Evolutionary conservation across 37 sponge, comb jelly and placozoan genomes (phyloP).

Genomic region (Tethya wilhelma): DNA sequence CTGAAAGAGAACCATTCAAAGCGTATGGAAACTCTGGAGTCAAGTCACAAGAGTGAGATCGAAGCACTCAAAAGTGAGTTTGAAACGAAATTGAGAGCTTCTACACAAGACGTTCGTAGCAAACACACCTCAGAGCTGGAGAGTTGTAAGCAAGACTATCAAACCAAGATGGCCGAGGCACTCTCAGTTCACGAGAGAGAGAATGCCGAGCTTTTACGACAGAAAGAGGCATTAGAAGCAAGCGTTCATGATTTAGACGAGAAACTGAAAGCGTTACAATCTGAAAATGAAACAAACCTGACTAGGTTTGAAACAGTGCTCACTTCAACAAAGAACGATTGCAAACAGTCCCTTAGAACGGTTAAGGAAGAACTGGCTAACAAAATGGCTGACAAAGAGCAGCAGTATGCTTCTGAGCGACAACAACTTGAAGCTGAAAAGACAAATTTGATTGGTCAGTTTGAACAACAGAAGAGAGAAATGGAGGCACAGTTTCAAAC

Average conservation of each 20-base stretch:
- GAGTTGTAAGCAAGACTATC: neutral
- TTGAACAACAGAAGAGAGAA: too few species aligned
- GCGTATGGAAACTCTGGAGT: neutral
- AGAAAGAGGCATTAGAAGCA: neutral
- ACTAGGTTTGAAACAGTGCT: too few species aligned
- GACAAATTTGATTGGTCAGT: too few species aligned
- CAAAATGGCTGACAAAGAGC: too few species aligned
- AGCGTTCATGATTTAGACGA: neutral
- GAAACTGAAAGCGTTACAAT: neutral
- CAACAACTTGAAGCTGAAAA: too few species aligned
- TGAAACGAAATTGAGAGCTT: neutral
- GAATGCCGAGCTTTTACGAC: neutral
- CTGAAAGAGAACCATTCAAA: neutral
- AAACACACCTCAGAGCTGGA: neutral
- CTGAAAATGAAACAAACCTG: neutral
- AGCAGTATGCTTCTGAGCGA: too few species aligned
- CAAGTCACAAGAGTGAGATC: neutral
- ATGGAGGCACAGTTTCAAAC: conserved; percentile 1
- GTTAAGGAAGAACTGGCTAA: too few species aligned
- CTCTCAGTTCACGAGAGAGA: too few species aligned
- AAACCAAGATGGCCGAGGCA: neutral
- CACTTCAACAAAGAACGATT: too few species aligned
- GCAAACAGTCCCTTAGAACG: too few species aligned
- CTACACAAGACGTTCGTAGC: neutral
- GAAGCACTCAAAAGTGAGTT: neutral